Conservation (phyloP, 2,888 invertebrate genomes). For the Acronicta psi region DNA sequence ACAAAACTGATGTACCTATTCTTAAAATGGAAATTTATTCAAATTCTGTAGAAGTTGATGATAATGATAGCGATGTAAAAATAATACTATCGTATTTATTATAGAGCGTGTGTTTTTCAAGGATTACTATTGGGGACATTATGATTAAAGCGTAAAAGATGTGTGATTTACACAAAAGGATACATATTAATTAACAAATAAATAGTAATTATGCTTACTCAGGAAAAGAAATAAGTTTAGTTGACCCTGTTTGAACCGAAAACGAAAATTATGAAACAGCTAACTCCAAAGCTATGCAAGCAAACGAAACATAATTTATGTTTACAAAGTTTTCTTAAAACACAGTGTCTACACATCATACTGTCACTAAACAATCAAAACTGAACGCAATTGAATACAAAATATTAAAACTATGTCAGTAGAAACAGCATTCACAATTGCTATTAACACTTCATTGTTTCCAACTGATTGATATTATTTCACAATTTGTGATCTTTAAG, state of each 20-base stretch:
- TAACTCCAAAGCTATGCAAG: constrained; percentile 31
- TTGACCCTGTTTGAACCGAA: constrained; percentile 12
- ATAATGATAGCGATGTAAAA: constrained; percentile 17
- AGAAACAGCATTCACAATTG: constrained; percentile 11
- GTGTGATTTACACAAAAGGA: constrained; percentile 27
- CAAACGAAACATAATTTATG: constrained; percentile 12
- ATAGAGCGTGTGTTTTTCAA: constrained; percentile 52
- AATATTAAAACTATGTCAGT: constrained; percentile 30
- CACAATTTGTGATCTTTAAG: constrained; percentile 34
- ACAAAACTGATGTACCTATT: constrained; percentile 19
- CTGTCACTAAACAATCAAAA: constrained; percentile 45
- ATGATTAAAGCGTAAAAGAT: constrained; percentile 10
- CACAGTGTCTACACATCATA: constrained; percentile 18
- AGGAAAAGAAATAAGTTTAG: neutral
- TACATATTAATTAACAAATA: constrained; percentile 12
- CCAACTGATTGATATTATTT: constrained; percentile 39
- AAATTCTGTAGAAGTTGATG: constrained; percentile 33
- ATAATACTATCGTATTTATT: constrained; percentile 34
- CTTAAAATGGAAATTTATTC: constrained; percentile 43
- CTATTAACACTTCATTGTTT: constrained; percentile 37
- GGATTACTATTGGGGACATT: constrained; percentile 30
- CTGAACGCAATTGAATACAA: constrained; percentile 27
- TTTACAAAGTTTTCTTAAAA: constrained; percentile 37
- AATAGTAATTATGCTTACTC: neutral
- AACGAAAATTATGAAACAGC: constrained; percentile 37